Evolutionary conservation across 2,888 invertebrate species (phyloP).

Genomic region (Drosophila limbata): DNA sequence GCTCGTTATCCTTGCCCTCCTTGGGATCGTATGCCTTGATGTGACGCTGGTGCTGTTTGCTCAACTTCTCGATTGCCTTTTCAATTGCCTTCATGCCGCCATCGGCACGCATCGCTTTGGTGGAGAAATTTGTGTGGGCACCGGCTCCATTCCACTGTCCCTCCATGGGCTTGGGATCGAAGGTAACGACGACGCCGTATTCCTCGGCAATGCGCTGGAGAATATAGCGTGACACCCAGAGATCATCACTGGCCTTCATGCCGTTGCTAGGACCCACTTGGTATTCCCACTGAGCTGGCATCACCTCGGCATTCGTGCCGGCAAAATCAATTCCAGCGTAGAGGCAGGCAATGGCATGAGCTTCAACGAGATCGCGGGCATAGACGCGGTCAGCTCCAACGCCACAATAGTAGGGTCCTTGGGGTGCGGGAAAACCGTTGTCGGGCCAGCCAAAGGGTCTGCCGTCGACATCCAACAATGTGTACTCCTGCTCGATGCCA

Average conservation of each 20-base stretch:
- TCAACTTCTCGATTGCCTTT: conserved; percentile 90
- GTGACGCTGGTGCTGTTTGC: conserved; percentile 90
- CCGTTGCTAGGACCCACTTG: conserved; percentile 89
- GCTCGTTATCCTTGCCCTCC: conserved; percentile 91
- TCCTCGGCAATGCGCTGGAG: conserved; percentile 88
- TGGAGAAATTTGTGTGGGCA: conserved; percentile 96
- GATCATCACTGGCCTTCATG: conserved; percentile 87
- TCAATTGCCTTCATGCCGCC: conserved; percentile 90
- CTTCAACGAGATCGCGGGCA: conserved; percentile 93
- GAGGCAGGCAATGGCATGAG: conserved; percentile 89
- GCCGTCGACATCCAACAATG: conserved; percentile 86
- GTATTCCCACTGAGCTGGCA: conserved; percentile 91
- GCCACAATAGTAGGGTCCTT: conserved; percentile 94
- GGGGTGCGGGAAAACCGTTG: conserved; percentile 89
- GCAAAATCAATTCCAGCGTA: conserved; percentile 92
- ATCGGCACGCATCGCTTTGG: conserved; percentile 92
- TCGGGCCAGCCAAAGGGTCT: conserved; percentile 91
- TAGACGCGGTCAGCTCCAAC: conserved; percentile 92
- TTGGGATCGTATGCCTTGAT: conserved; percentile 92
- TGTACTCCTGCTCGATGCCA: conserved; percentile 90
- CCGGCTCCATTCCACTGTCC: conserved; percentile 97
- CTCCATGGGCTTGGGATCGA: conserved; percentile 89
- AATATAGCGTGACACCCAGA: conserved; percentile 88
- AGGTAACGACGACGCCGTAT: conserved; percentile 87
- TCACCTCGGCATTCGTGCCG: conserved; percentile 94